Percentiles rank a stretch among this genome's conserved stretches.
phyloP scores from a whole-genome alignment of 2,888 invertebrate genomes.

The Junonia oenone region DNA sequence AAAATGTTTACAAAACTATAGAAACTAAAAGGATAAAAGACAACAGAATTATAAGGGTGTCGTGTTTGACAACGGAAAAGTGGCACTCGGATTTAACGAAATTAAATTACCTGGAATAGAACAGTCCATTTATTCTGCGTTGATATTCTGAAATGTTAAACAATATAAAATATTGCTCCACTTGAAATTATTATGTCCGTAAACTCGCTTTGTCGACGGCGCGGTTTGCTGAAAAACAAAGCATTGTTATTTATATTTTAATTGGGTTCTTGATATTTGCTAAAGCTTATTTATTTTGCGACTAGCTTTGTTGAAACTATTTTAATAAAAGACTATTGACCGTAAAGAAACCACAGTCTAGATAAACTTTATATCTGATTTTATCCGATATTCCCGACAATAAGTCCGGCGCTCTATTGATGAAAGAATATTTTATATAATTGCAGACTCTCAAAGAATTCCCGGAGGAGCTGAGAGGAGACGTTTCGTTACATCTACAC shows the following conservation, averaged over 20 bases:
- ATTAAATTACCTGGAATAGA: conserved; percentile 42
- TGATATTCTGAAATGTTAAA: neutral
- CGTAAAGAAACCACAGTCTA: too few relatives aligned
- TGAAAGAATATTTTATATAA: conserved; percentile 29
- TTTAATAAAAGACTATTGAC: too few relatives aligned
- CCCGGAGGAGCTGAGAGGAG: conserved; percentile 96
- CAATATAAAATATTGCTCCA: neutral
- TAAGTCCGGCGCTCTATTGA: neutral
- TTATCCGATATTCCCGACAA: too few relatives aligned
- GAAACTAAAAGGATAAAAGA: neutral
- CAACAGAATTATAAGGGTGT: neutral
- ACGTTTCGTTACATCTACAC: conserved; percentile 97
- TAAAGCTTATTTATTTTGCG: too few relatives aligned
- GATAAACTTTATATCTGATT: too few relatives aligned
- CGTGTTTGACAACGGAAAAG: neutral
- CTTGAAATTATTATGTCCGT: neutral
- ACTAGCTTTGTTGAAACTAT: too few relatives aligned
- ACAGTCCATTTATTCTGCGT: conserved; percentile 37
- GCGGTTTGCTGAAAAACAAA: neutral
- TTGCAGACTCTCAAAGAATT: conserved; percentile 95
- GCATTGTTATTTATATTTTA: neutral
- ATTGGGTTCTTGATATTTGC: too few relatives aligned
- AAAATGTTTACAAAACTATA: conserved; percentile 45
- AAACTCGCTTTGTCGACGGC: neutral
- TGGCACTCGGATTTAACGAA: conserved; percentile 15